Percentiles rank a stretch among this genome's conserved stretches.
Conservation (phyloP, 2,888 invertebrate species). For the Heteromurus nitidus region DNA sequence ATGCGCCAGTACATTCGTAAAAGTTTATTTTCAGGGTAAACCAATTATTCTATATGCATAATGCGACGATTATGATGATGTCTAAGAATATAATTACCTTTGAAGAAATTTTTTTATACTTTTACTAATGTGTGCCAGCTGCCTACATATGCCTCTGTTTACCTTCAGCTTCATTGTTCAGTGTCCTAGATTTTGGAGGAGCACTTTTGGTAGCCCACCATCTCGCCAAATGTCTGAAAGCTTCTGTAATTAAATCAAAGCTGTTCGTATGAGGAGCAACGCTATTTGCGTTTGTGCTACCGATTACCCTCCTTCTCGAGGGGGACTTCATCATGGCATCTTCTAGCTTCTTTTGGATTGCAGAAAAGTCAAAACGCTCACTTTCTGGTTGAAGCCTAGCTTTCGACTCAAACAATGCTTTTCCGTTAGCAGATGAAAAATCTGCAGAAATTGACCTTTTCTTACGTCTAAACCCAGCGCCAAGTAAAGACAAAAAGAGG, state of each 20-base stretch:
- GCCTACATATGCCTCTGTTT: too few relatives aligned
- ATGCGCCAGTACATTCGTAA: too few relatives aligned
- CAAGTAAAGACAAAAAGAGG: slow-evolving; percentile 68
- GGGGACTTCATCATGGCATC: slow-evolving; percentile 50
- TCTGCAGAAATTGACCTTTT: slow-evolving; percentile 53
- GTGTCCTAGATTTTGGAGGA: slow-evolving; percentile 54
- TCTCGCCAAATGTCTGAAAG: slow-evolving; percentile 53
- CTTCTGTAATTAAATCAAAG: slow-evolving; percentile 56
- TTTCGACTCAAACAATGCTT: slow-evolving; percentile 42
- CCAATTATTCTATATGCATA: too few relatives aligned
- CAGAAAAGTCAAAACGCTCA: slow-evolving; percentile 61
- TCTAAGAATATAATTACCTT: too few relatives aligned
- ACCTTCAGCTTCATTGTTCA: slow-evolving; percentile 38
- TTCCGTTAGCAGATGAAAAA: slow-evolving; percentile 33
- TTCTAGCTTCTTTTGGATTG: slow-evolving; percentile 62
- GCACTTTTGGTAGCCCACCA: slow-evolving; percentile 53
- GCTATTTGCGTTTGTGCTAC: neutral
- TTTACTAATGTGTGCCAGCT: too few relatives aligned
- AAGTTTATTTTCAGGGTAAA: too few relatives aligned
- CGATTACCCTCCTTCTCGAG: slow-evolving; percentile 30
- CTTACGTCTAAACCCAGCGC: slow-evolving; percentile 66
- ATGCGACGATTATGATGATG: too few relatives aligned
- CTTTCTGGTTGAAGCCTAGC: slow-evolving; percentile 1
- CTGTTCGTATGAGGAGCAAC: slow-evolving; percentile 22
- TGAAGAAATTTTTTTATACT: too few relatives aligned